Percentiles rank a stretch among this genome's conserved stretches.
Conservation (phyloP, 2,797 vertebrate species). For the Thaleichthys pacificus region DNA sequence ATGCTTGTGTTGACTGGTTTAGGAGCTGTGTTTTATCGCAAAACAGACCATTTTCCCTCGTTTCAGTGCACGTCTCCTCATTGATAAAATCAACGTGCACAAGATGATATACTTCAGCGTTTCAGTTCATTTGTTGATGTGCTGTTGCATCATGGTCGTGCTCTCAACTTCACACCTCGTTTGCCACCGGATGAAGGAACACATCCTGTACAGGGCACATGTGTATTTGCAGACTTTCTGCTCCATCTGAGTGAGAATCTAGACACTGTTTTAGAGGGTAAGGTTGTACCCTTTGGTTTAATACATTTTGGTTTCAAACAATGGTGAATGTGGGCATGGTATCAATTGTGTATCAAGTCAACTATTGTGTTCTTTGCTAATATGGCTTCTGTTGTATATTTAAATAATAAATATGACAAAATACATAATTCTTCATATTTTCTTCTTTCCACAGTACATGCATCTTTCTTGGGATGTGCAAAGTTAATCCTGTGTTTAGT, state of each 20-base stretch:
- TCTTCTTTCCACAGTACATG: neutral
- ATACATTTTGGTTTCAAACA: neutral
- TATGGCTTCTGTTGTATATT: constrained; percentile 4
- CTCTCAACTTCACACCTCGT: neutral
- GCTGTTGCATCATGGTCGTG: neutral
- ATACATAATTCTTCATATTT: neutral
- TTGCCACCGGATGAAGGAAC: neutral
- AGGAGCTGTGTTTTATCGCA: neutral
- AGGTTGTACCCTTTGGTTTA: constrained; percentile 7
- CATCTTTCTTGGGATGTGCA: neutral
- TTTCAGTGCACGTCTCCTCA: neutral
- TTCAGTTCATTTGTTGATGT: neutral
- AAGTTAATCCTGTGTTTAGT: neutral
- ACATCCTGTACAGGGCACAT: neutral
- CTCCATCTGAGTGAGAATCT: neutral
- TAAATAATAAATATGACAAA: constrained; percentile 7
- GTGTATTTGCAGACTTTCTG: neutral
- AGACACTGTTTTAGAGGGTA: neutral
- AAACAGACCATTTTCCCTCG: neutral
- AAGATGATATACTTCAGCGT: neutral
- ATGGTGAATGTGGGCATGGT: neutral
- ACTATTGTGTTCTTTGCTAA: constrained; percentile 2
- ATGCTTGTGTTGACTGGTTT: neutral
- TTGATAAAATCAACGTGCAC: too few species aligned
- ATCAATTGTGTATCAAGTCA: neutral